A percentile compares a stretch with the other conserved stretches of the same genome.
Evolutionary conservation across 2,888 invertebrate species (phyloP).

Genomic region (Artemia sp.): DNA sequence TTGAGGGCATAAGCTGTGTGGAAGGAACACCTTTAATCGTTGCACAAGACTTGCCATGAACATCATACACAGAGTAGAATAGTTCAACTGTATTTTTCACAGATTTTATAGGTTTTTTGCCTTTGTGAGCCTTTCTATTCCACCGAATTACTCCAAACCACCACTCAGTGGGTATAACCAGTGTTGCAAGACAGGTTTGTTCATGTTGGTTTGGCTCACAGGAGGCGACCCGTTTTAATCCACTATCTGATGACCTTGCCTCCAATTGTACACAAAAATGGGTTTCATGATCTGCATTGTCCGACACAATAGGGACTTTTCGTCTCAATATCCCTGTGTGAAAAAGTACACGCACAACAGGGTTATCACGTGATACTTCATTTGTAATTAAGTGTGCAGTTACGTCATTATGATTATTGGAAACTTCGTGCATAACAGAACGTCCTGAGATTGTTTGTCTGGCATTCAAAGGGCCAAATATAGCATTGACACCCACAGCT

Average conservation of each 20-base stretch:
- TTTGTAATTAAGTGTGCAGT: constrained; percentile 80
- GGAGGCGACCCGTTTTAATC: neutral
- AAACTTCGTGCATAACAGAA: constrained; percentile 59
- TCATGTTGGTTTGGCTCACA: constrained; percentile 22
- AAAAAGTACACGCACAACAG: constrained; percentile 77
- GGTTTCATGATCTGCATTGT: constrained; percentile 10
- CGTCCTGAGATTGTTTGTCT: constrained; percentile 82
- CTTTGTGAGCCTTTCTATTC: neutral
- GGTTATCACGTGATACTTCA: constrained; percentile 69
- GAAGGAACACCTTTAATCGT: constrained; percentile 9
- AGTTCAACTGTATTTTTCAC: constrained; percentile 28
- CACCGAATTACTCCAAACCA: constrained; percentile 38
- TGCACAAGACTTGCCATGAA: constrained; percentile 10
- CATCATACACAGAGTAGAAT: constrained; percentile 22
- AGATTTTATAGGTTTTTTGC: constrained; percentile 30
- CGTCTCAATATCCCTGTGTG: constrained; percentile 49
- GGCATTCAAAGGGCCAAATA: constrained; percentile 84
- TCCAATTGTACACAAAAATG: constrained; percentile 3
- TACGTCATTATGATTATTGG: constrained; percentile 51
- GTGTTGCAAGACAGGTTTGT: constrained; percentile 54
- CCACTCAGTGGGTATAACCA: constrained; percentile 76
- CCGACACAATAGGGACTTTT: constrained; percentile 2
- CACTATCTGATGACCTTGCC: constrained; percentile 7
- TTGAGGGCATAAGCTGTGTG: constrained; percentile 16
- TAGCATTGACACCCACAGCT: constrained; percentile 74